Percentiles rank a stretch among this genome's conserved stretches.
Conservation (phyloP, 1,140 invertebrate genomes). For the Caenorhabditis latens region DNA sequence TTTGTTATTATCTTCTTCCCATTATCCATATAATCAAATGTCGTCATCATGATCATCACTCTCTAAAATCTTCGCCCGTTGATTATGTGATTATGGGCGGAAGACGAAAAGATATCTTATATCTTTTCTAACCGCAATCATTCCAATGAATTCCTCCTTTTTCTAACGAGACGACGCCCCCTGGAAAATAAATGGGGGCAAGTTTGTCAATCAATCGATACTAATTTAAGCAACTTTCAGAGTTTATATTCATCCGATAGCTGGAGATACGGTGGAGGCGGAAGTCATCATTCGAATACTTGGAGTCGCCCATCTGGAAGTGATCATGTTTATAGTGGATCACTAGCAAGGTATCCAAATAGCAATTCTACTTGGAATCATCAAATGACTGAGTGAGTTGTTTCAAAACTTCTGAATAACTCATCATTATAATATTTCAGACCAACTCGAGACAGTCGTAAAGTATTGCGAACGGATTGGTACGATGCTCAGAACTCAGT, state of each 20-base stretch:
- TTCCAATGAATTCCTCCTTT: conserved; percentile 10
- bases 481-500: conserved; percentile 38
- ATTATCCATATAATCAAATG: conserved; percentile 35
- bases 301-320: conserved; percentile 43
- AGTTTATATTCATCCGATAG: conserved; percentile 29
- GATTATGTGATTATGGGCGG: conserved; percentile 54
- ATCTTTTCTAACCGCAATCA: conserved; percentile 14
- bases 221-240: background rate
- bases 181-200: conserved; percentile 28
- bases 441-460: conserved; percentile 26
- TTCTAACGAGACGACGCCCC: conserved; percentile 3
- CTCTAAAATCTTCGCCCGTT: conserved; percentile 19
- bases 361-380: conserved; percentile 20
- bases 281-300: conserved; percentile 29
- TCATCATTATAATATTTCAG: conserved; percentile 24
- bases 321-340: conserved; percentile 35
- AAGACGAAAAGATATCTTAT: conserved; percentile 4
- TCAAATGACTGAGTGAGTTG: conserved; percentile 53
- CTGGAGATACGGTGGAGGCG: conserved; percentile 39
- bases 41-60: conserved; percentile 25
- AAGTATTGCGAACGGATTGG: conserved; percentile 37
- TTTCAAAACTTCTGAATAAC: background rate
- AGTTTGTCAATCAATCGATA: conserved; percentile 44
- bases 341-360: conserved; percentile 17
- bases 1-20: background rate